These are phyloP conservation scores for Bos taurus DNA, from an alignment of 2,113 vertebrate genomes.

Conservation along the genomic window DNA sequence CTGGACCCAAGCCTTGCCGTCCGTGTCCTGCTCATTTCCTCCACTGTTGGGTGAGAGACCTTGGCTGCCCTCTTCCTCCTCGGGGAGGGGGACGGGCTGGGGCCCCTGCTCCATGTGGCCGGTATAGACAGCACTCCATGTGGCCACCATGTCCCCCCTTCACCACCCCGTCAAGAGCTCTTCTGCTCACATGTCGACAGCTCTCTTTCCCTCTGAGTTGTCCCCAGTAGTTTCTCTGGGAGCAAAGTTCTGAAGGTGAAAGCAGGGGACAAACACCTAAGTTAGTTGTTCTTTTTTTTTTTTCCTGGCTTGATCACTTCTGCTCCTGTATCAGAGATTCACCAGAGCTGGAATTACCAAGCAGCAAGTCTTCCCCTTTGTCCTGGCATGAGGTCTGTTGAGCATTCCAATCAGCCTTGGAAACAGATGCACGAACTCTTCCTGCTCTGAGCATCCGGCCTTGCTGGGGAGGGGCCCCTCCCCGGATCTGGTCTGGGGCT, in stretches of 20 bases:
- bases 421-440: accelerated
- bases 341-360: neutral
- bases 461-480: neutral
- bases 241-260: neutral
- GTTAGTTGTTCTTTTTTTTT: neutral
- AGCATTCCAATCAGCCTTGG: neutral
- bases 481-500: neutral
- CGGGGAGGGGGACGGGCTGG: accelerated
- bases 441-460: neutral
- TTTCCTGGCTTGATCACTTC: neutral
- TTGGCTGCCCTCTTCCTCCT: neutral
- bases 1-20: accelerated
- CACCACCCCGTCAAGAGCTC: accelerated
- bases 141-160: accelerated
- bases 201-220: neutral
- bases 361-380: neutral
- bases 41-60: neutral
- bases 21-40: neutral
- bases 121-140: no score
- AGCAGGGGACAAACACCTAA: neutral
- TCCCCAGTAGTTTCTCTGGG: neutral
- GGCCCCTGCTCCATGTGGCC: neutral
- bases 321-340: neutral
- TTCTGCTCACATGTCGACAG: neutral
- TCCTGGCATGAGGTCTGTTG: neutral